Percentiles rank a stretch among this genome's conserved stretches.
Conservation (phyloP, 2,888 invertebrate species). For the Drosophila meridiana region DNA sequence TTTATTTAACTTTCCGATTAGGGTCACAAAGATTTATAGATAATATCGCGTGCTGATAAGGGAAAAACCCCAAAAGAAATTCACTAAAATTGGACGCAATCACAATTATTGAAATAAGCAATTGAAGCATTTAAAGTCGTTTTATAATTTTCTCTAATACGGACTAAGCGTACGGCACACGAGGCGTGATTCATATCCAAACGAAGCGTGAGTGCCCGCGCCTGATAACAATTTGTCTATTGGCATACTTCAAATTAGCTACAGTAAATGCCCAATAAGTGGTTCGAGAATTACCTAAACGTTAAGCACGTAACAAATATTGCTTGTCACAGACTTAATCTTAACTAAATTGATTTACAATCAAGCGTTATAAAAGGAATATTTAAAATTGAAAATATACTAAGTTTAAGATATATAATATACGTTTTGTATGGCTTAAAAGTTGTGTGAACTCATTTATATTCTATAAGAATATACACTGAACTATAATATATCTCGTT, state of each 20-base stretch:
- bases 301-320: not conserved
- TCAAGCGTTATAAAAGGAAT: not conserved
- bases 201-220: conserved; percentile 14
- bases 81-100: conserved; percentile 6
- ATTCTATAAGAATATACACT: not conserved
- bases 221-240: conserved; percentile 39
- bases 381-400: not conserved
- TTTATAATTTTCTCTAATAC: conserved; percentile 31
- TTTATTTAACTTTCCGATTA: conserved; percentile 12
- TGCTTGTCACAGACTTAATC: not conserved
- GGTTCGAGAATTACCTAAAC: not conserved
- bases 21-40: conserved; percentile 24
- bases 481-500: not conserved
- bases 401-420: not conserved
- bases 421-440: not conserved
- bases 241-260: conserved; percentile 12
- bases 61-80: conserved; percentile 11
- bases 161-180: conserved; percentile 6
- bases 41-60: conserved; percentile 50
- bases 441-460: not conserved
- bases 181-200: conserved; percentile 42
- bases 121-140: conserved; percentile 24
- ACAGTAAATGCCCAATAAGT: conserved; percentile 35
- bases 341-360: not conserved
- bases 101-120: conserved; percentile 46